Percentiles rank a stretch among this genome's conserved stretches.
phyloP scores from a whole-genome alignment of 2,888 invertebrate species.

The Poecilobothrus nobilitatus region DNA sequence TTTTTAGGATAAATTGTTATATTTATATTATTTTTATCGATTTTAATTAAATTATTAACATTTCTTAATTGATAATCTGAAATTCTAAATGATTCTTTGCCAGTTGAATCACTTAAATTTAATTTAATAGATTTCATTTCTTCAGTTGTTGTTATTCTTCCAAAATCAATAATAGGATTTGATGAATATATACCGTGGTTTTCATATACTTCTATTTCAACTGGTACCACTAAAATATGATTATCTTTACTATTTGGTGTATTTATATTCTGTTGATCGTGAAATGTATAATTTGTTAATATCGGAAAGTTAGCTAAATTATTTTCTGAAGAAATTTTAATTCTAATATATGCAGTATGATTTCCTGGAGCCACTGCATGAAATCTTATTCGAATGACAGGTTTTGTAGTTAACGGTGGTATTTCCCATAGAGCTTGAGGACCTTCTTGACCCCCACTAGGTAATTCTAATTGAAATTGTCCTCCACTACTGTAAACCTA shows the following conservation, averaged over 20 bases:
- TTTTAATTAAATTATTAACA: slow-evolving; percentile 23
- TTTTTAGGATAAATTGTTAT: slow-evolving; percentile 35
- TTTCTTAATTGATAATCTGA: slow-evolving; percentile 25
- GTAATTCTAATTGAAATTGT: slow-evolving; percentile 80
- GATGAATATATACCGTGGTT: slow-evolving; percentile 67
- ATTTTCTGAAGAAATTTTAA: slow-evolving; percentile 36
- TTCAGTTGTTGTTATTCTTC: slow-evolving; percentile 64
- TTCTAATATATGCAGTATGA: slow-evolving; percentile 73
- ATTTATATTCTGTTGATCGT: neutral
- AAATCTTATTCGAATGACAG: slow-evolving; percentile 79
- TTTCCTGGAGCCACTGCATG: slow-evolving; percentile 68
- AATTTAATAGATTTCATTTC: slow-evolving; percentile 50
- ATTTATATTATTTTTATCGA: slow-evolving; percentile 29
- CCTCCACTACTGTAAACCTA: slow-evolving; percentile 80
- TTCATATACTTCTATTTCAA: slow-evolving; percentile 71
- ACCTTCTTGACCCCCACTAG: slow-evolving; percentile 66
- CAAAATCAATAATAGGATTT: slow-evolving; percentile 72
- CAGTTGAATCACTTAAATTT: slow-evolving; percentile 31
- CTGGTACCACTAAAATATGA: slow-evolving; percentile 60
- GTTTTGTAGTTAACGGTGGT: slow-evolving; percentile 77
- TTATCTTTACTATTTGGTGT: slow-evolving; percentile 24
- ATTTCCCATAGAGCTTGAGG: slow-evolving; percentile 82
- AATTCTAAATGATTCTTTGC: slow-evolving; percentile 24
- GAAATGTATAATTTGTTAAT: neutral
- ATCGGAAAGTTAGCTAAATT: too few species aligned